Evolutionary conservation across 2,888 invertebrate genomes (phyloP), one percentile per base, ranked within the genome.

Genomic region (Salticus scenicus): DNA sequence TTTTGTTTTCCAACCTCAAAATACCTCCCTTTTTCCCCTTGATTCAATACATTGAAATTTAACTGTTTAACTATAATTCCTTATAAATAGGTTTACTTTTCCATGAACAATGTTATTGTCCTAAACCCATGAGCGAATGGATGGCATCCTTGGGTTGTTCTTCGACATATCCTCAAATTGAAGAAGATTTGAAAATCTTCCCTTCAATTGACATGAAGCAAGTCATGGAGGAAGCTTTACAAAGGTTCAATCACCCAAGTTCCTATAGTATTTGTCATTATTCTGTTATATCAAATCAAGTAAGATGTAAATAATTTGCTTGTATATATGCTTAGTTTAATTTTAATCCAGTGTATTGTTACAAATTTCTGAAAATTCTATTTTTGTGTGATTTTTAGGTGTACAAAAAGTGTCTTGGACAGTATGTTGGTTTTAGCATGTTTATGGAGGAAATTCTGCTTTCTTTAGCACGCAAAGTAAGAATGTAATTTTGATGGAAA

Each of bases 391-490:
- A 24, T 57, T 57, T 47, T 17, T 88, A 93, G 92, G 92, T 98
- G 89, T 95, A 95, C 91, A 93, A 98, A 89, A 94, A 94, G 89
- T 98, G 98, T 90, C 97, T 97, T 92, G 98, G 98, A 17, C 95
- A 97, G 91, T 95, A 98, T 92, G 95, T 97, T 14, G 98, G 97
- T 0, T 99, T 98, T 91, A 97, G 97, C 91, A 96, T 97, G 94
- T 98, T 99, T 92, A 94, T 96, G 92, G 98, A 99, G 92, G 94
- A 94, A 66, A 94, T 97, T 83, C 91, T 99, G 33, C 91, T 96
- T 67, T 97, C 96, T 0, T 91, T 99, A 71, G 91, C 94, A 17
- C 93, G 97, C 88, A 97, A 97, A 93, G 94, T 95, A 88, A 75
- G 88, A 37, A 12, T 2, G 7, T 24, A 14, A 64, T 41, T 33